Evolutionary conservation across 1,140 invertebrate genomes (phyloP), one percentile per base, ranked within the genome.

Genomic region (Batillaria attramentaria): DNA sequence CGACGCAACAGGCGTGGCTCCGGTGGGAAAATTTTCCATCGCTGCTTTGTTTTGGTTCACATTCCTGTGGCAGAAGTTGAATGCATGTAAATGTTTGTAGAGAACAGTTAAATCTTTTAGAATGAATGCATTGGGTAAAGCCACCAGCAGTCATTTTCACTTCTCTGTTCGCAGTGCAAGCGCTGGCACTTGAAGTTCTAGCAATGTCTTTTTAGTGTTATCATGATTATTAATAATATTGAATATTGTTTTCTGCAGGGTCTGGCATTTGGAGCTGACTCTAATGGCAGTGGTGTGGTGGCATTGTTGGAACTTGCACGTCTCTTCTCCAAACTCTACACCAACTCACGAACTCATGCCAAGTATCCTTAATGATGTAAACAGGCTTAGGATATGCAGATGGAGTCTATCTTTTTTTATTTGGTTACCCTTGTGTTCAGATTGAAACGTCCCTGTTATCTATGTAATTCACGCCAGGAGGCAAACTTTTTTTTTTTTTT

Each of bases 231-330:
- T 18, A n/a, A 16, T 3, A 1, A 2, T n/a, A n/a, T 16, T 28
- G 62, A 18, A n/a, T 79, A 37, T 69, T 79, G 79, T 75, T 78
- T 74, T 65, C 83, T 86, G 72, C 83, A 97, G 96, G 95, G 95
- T 79, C 87, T 98, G 35, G 94, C 96, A 16, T 93, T 93, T 91
- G 97, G 97, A 50, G 94, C 95, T 5, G 97, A 99, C 90, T 97
- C 97, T 0, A 99, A 99, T 93, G 97, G 95, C 13, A 97, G 97
- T 79, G 98, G 98, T 76, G 94, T 97, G 18, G 94, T 96, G 13
- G 94, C 96, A 75, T 88, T 99, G 18, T 88, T 99, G 57, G 96
- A 99, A 92, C 90, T 99, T 43, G 94, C 96, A 0, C 92, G 97
- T 83, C 88, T 99, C 28, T 97, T 99, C 90, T 97, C 97, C 20